A percentile compares a stretch with the other conserved stretches of the same genome.
These are phyloP conservation scores for Drosophila robusta DNA, from an alignment of 2,888 invertebrate genomes.

Conservation along the genomic window DNA sequence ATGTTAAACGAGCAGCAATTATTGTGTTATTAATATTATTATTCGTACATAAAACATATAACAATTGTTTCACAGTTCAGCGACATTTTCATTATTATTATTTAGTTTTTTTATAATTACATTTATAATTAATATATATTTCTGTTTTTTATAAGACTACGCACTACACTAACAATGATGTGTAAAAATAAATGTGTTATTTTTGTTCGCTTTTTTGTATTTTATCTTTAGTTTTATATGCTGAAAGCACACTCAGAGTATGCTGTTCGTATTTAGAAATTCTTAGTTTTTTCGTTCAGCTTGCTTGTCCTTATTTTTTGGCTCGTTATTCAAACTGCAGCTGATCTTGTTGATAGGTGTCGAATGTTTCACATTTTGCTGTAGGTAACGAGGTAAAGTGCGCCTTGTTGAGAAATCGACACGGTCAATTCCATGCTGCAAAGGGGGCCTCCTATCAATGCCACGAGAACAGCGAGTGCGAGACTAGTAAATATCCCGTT, in stretches of 20 bases:
- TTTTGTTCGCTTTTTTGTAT: slow-evolving; percentile 29
- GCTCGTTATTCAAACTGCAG: slow-evolving; percentile 41
- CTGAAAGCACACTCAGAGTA: slow-evolving; percentile 51
- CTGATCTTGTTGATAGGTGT: slow-evolving; percentile 39
- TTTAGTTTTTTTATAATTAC: slow-evolving; percentile 60
- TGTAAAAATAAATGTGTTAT: slow-evolving; percentile 79
- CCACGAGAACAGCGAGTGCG: slow-evolving; percentile 90
- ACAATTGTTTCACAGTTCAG: slow-evolving; percentile 75
- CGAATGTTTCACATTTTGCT: slow-evolving; percentile 57
- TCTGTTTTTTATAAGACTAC: slow-evolving; percentile 59
- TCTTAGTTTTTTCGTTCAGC: slow-evolving; percentile 28
- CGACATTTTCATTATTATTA: slow-evolving; percentile 49
- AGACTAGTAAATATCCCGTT: slow-evolving; percentile 89
- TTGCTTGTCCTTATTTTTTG: slow-evolving; percentile 23
- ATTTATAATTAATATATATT: slow-evolving; percentile 46
- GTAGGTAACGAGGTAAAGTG: slow-evolving; percentile 81
- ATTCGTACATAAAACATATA: slow-evolving; percentile 74
- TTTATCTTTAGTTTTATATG: slow-evolving; percentile 31
- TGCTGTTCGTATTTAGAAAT: slow-evolving; percentile 41
- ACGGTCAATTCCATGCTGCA: slow-evolving; percentile 58
- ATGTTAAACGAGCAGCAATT: slow-evolving; percentile 47
- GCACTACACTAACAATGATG: slow-evolving; percentile 78
- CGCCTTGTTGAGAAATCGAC: slow-evolving; percentile 71
- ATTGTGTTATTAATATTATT: slow-evolving; percentile 41
- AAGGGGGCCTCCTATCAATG: slow-evolving; percentile 85